A percentile compares a stretch with the other conserved stretches of the same genome.
Evolutionary conservation across 2,888 invertebrate species (phyloP).

Genomic region (Limnephilus marmoratus): DNA sequence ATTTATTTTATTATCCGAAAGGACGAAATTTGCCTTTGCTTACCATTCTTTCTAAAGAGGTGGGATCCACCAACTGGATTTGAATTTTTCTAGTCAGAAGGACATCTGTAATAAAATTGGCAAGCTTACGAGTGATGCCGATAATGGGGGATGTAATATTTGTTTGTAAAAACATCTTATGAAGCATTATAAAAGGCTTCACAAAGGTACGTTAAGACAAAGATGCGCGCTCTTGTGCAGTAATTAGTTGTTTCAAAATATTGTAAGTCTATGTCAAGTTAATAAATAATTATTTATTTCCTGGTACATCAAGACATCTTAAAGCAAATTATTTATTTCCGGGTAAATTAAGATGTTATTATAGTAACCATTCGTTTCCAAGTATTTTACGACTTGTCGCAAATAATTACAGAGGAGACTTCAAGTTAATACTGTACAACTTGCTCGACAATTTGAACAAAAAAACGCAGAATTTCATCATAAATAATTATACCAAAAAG

Average conservation of each 20-base stretch:
- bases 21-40: too few species aligned
- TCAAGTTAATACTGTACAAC: not conserved
- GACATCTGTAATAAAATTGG: not conserved
- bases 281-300: not conserved
- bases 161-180: not conserved
- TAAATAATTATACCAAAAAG: not conserved
- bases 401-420: not conserved
- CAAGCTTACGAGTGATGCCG: not conserved
- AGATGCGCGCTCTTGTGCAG: too few species aligned
- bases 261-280: too few species aligned
- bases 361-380: not conserved
- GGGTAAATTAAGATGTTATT: too few species aligned
- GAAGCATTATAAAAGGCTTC: not conserved
- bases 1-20: too few species aligned
- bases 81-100: not conserved
- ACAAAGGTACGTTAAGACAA: too few species aligned
- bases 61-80: not conserved
- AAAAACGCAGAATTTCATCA: not conserved
- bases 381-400: not conserved
- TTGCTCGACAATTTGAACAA: not conserved
- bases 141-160: not conserved
- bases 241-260: too few species aligned
- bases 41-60: not conserved
- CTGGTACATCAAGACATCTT: not conserved
- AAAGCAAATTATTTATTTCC: not conserved